A percentile compares a stretch with the other conserved stretches of the same genome.
Conservation (phyloP, 2,797 vertebrate genomes). For the Mustela erminea region DNA sequence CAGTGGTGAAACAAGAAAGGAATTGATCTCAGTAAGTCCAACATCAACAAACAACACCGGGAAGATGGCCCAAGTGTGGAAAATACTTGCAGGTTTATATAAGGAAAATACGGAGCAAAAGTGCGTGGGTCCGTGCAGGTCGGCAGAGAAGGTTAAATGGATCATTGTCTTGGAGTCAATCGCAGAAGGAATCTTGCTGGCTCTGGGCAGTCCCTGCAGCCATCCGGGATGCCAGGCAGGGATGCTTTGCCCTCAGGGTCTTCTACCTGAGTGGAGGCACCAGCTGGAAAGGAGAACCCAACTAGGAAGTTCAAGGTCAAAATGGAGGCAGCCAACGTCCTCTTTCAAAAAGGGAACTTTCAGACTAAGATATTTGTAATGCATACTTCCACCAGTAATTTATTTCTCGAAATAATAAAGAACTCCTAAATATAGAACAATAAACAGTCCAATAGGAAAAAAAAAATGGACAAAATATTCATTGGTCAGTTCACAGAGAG, state of each 20-base stretch:
- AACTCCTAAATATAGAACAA: background rate
- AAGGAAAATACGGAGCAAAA: background rate
- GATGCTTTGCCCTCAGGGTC: background rate
- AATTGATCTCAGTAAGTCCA: background rate
- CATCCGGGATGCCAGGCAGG: background rate
- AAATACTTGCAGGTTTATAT: background rate
- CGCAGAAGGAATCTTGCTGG: background rate
- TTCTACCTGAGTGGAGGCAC: background rate
- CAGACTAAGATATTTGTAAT: background rate
- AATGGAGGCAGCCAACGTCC: background rate
- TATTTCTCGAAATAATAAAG: background rate
- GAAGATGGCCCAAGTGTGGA: background rate
- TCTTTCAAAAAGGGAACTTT: background rate
- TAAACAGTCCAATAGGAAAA: background rate
- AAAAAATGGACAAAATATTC: background rate
- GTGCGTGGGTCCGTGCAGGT: background rate
- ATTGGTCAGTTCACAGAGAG: background rate
- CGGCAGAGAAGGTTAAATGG: background rate
- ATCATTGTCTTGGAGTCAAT: background rate
- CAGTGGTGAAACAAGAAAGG: background rate
- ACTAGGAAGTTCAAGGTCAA: background rate
- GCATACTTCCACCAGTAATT: background rate
- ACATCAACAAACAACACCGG: background rate
- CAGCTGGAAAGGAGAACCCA: background rate
- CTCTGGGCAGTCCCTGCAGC: background rate